Evolutionary conservation across 2,113 vertebrate genomes (phyloP).

Genomic region (Ptyas mucosa): DNA sequence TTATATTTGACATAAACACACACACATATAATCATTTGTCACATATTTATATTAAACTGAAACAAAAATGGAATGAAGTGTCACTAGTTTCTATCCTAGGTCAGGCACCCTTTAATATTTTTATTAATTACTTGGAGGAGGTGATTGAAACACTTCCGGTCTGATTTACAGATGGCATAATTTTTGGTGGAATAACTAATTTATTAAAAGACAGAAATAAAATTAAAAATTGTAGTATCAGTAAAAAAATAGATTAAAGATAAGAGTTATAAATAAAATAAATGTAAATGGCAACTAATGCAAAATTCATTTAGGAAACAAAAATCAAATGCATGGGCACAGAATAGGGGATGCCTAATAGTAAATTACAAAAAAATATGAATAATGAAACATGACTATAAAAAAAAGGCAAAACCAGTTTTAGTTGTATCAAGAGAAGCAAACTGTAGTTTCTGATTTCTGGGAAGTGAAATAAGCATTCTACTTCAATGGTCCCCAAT

Average conservation of each 20-base stretch:
- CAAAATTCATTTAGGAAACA: background rate
- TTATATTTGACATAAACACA: background rate
- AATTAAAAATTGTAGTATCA: background rate
- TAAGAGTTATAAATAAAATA: background rate
- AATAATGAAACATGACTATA: background rate
- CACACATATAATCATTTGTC: background rate
- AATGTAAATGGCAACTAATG: background rate
- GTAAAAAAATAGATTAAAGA: background rate
- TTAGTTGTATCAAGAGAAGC: background rate
- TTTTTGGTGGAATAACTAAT: background rate
- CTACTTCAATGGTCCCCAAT: background rate
- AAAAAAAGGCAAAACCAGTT: background rate
- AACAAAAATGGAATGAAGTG: background rate
- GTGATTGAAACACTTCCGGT: background rate
- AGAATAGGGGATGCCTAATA: background rate
- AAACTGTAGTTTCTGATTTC: background rate
- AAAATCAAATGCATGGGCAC: background rate
- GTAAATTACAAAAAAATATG: background rate
- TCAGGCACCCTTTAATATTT: background rate
- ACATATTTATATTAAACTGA: background rate
- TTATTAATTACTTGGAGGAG: background rate
- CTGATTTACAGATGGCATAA: background rate
- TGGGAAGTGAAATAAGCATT: background rate
- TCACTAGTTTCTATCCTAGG: background rate
- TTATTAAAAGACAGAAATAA: background rate